Evolutionary conservation across 2,797 vertebrate genomes (phyloP).

Genomic region (Tokudaia muenninki): DNA sequence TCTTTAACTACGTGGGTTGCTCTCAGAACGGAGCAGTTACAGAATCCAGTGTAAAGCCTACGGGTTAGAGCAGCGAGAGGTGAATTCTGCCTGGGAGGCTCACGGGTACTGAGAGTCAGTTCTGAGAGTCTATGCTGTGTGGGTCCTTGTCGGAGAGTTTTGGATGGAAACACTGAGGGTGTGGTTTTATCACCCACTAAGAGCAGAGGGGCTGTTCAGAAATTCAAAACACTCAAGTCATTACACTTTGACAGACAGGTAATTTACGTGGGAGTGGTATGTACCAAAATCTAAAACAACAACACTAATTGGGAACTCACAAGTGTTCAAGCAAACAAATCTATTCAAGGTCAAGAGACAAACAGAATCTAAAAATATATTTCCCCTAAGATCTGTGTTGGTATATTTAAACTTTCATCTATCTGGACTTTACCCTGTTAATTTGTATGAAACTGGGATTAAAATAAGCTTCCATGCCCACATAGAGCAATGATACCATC

Average conservation of each 20-base stretch:
- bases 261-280: not conserved
- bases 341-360: not conserved
- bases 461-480: not conserved
- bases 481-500: not conserved
- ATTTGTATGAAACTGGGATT: not conserved
- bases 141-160: not conserved
- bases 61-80: not conserved
- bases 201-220: not conserved
- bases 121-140: not conserved
- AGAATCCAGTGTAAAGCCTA: not conserved
- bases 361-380: not conserved
- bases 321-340: not conserved
- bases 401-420: conserved; percentile 8
- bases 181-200: not conserved
- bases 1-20: not conserved
- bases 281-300: not conserved
- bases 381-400: not conserved
- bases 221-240: not conserved
- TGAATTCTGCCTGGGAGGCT: not conserved
- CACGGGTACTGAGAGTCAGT: not conserved
- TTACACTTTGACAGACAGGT: not conserved
- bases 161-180: not conserved
- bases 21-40: not conserved
- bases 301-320: not conserved
- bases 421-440: not conserved